These are phyloP conservation scores for Lucilia sericata DNA, from an alignment of 1,140 invertebrate species.

Conservation along the genomic window DNA sequence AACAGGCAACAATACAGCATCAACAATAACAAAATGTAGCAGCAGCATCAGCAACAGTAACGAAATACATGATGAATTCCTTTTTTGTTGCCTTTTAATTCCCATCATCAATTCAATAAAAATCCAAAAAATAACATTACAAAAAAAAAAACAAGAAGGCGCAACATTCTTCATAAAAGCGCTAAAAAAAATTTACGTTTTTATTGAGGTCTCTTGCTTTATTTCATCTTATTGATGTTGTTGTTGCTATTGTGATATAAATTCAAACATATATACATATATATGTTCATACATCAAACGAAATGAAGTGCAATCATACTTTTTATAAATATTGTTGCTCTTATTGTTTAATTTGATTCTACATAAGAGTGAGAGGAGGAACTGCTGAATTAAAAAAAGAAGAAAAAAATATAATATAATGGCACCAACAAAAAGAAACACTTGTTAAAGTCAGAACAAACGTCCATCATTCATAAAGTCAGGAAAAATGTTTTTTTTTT, in stretches of 20 bases:
- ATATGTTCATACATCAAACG: too few relatives aligned
- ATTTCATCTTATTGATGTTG: neutral
- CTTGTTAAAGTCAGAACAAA: slow-evolving; percentile 30
- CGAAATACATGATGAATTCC: slow-evolving; percentile 8
- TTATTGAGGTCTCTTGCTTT: slow-evolving; percentile 16
- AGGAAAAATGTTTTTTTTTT: neutral
- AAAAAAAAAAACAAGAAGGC: slow-evolving; percentile 7
- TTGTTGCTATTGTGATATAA: neutral
- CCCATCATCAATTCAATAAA: slow-evolving; percentile 24
- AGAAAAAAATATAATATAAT: neutral
- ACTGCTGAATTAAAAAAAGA: neutral
- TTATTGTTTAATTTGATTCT: neutral
- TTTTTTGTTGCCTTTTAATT: slow-evolving; percentile 23
- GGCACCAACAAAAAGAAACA: slow-evolving; percentile 2
- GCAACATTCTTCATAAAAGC: slow-evolving; percentile 26
- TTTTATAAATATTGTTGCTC: neutral
- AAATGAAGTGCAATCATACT: slow-evolving; percentile 5
- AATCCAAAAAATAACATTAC: neutral
- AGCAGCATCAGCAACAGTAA: neutral
- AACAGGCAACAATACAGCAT: neutral
- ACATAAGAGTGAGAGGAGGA: neutral
- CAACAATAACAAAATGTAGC: neutral
- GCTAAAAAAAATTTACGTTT: slow-evolving; percentile 11
- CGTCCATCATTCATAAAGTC: slow-evolving; percentile 18
- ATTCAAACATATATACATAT: neutral